phyloP scores from a whole-genome alignment of 1,140 invertebrate genomes.

The Nylanderia fulva region DNA sequence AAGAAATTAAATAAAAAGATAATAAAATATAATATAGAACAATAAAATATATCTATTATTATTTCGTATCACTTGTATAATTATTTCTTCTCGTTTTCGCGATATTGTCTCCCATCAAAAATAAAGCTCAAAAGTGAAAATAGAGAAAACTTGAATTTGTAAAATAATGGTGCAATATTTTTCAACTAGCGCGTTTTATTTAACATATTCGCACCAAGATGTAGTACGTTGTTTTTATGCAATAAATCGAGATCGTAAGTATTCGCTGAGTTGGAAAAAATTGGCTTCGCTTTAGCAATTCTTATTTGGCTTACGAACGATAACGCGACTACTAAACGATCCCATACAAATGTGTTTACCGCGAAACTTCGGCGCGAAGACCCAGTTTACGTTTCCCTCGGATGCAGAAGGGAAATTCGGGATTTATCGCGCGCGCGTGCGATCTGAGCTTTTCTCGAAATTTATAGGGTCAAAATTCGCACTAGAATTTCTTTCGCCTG shows the following conservation, averaged over 20 bases:
- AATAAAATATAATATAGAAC: neutral
- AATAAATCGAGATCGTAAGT: constrained; percentile 48
- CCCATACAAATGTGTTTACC: constrained; percentile 77
- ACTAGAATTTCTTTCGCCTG: constrained; percentile 37
- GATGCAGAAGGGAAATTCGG: constrained; percentile 56
- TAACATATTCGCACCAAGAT: constrained; percentile 45
- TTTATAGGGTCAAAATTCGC: constrained; percentile 62
- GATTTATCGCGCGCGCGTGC: constrained; percentile 64
- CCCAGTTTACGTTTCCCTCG: constrained; percentile 72
- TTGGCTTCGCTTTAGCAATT: constrained; percentile 74
- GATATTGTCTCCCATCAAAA: neutral
- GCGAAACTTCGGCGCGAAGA: constrained; percentile 63
- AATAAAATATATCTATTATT: neutral
- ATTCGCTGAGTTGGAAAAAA: constrained; percentile 64
- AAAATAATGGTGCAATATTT: constrained; percentile 34
- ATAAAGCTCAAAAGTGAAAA: neutral
- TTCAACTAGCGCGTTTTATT: constrained; percentile 29
- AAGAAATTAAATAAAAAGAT: neutral
- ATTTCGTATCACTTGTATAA: neutral
- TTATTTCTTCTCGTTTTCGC: neutral
- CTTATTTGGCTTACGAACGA: constrained; percentile 69
- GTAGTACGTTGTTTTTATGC: constrained; percentile 53
- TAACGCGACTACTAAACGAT: constrained; percentile 70
- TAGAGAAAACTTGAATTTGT: neutral
- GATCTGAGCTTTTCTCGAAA: constrained; percentile 60